These are phyloP conservation scores for Barnardius zonarius DNA, from an alignment of 2,113 vertebrate genomes.

Conservation along the genomic window DNA sequence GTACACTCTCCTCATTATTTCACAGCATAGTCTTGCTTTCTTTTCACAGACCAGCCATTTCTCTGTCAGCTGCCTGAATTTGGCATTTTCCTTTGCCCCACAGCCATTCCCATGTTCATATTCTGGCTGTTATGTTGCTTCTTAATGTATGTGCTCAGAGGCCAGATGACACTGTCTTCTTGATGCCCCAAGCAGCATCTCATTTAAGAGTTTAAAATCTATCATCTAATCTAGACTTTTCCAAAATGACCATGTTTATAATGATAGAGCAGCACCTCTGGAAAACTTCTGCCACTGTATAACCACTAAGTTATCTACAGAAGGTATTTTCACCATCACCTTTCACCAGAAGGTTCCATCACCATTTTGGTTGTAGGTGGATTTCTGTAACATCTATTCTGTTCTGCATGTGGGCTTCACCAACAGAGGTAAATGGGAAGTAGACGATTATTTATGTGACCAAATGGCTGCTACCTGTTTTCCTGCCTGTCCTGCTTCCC, in stretches of 20 bases:
- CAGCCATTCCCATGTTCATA: neutral
- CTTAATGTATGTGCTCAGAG: neutral
- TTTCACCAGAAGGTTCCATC: neutral
- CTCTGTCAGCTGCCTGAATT: neutral
- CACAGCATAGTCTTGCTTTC: neutral
- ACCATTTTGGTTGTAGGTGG: neutral
- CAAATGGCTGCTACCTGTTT: neutral
- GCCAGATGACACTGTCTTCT: neutral
- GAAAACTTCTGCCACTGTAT: neutral
- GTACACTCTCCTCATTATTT: neutral
- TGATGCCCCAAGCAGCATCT: neutral
- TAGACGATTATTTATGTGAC: neutral
- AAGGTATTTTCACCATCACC: neutral
- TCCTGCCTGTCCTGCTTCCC: neutral
- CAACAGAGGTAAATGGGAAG: neutral
- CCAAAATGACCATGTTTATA: neutral
- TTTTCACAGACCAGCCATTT: neutral
- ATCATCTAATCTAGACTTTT: neutral
- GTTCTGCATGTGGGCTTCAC: neutral
- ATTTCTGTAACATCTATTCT: neutral
- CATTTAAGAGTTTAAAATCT: neutral
- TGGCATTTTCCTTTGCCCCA: neutral
- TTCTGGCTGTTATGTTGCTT: neutral
- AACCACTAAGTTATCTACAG: neutral
- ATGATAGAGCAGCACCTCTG: neutral